Evolutionary conservation across 92 coral and sea anemone genomes (phyloP).

Genomic region (Porites cylindrica): DNA sequence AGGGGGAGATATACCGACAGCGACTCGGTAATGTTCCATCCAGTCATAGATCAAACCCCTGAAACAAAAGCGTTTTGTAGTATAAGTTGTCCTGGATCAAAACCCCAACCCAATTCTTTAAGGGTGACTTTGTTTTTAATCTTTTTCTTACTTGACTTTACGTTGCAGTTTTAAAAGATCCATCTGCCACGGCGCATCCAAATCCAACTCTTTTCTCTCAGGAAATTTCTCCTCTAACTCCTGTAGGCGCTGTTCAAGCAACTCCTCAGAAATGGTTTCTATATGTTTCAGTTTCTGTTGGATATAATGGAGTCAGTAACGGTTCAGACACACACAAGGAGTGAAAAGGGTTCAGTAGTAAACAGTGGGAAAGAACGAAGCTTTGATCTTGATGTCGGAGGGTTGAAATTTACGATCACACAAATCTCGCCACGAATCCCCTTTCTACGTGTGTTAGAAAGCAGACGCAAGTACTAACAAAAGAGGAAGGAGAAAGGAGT

Average conservation of each 20-base stretch:
- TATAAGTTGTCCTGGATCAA: neutral
- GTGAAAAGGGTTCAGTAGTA: neutral
- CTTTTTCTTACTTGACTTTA: conserved; percentile 85
- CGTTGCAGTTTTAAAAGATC: conserved; percentile 88
- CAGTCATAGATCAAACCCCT: conserved; percentile 93
- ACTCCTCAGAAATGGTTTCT: conserved; percentile 73
- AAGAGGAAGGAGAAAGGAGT: too few relatives aligned
- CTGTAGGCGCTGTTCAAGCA: conserved; percentile 78
- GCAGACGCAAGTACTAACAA: too few relatives aligned
- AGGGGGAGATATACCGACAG: conserved; percentile 91
- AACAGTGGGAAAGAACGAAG: too few relatives aligned
- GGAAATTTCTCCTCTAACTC: conserved; percentile 97
- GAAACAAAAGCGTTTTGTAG: neutral
- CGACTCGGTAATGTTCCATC: conserved; percentile 96
- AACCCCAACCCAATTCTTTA: too few relatives aligned
- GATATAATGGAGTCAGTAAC: neutral
- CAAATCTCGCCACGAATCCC: too few relatives aligned
- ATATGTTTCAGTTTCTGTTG: conserved; percentile 52
- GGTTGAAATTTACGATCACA: too few relatives aligned
- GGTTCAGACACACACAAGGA: neutral
- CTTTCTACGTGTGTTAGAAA: too few relatives aligned
- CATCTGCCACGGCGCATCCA: conserved; percentile 94
- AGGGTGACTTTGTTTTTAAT: too few relatives aligned
- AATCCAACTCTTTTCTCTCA: conserved; percentile 92
- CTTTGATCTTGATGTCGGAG: too few relatives aligned